Conservation (phyloP, 2,888 invertebrate species). For the Metacarcinus magister region DNA sequence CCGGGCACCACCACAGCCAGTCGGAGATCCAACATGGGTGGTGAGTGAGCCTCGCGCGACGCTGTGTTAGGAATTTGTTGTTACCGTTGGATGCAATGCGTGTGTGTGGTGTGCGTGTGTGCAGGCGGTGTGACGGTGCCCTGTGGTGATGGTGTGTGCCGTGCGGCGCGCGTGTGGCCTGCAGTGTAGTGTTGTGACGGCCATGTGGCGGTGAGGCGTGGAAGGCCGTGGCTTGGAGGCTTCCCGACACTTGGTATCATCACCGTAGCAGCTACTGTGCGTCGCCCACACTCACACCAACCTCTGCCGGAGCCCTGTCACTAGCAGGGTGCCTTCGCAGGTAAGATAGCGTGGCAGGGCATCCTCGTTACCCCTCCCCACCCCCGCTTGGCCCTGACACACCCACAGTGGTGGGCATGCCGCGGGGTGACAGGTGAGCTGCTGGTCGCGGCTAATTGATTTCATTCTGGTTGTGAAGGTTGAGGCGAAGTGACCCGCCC, state of each 20-base stretch:
- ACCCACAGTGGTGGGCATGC: background rate
- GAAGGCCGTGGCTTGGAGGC: background rate
- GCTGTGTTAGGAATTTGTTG: background rate
- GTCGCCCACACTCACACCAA: background rate
- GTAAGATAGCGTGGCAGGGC: background rate
- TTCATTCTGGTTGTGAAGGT: background rate
- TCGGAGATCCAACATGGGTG: background rate
- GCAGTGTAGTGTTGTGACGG: background rate
- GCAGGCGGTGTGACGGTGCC: background rate
- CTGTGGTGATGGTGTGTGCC: background rate
- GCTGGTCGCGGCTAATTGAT: background rate
- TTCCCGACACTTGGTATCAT: background rate
- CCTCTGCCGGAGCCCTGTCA: background rate
- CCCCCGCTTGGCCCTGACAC: background rate
- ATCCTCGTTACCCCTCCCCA: background rate
- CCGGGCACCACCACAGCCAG: background rate
- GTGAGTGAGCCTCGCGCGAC: background rate
- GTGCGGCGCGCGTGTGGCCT: background rate
- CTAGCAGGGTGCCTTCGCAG: background rate
- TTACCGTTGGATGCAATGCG: background rate
- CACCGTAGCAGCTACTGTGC: background rate
- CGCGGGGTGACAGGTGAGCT: background rate
- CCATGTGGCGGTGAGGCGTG: background rate
- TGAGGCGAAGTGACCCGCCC: background rate
- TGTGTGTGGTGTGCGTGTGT: background rate